Evolutionary conservation across 2,888 invertebrate genomes (phyloP), one percentile per base, ranked within the genome.

Genomic region (Schrankia costaestrigalis): DNA sequence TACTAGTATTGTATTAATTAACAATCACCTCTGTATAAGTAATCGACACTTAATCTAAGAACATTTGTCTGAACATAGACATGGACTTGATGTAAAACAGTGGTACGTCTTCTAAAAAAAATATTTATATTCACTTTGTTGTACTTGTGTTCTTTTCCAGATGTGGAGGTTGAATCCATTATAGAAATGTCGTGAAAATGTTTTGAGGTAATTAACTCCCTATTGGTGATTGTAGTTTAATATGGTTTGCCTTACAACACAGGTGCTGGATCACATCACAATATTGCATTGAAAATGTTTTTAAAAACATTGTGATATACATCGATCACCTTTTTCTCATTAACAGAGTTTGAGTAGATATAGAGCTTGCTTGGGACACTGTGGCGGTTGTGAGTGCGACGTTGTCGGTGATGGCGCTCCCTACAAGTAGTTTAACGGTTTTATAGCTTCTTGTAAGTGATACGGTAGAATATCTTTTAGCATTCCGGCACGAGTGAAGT

Each of bases 81-180:
- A 67, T 76, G 86, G 86, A 85, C 86, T 86, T 73, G 73, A 83
- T 86, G 87, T 85, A 85, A 84, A 86, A 69, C 85, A 83, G 86
- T 79, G 77, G 78, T 75, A 71, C 79, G 73, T 75, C 71, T 59
- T 71, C 65, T 71, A 64, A 69, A 61, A 64, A 69, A 67, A 64
- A 53, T 68, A 76, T 73, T n/a, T 75, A 71, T 86, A 85, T 85
- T 87, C 79, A 86, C 81, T 80, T 85, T 86, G 86, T 87, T 87
- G 87, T 87, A 87, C 86, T 87, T 87, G 87, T 86, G 86, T 86
- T 86, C 86, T 87, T 87, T 87, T 86, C 76, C 87, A 87, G 87
- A 85, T 87, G 71, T 85, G 86, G 87, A 82, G 85, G 79, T 86
- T 86, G 84, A 86, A 81, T 84, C 83, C 78, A 81, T 85, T 80